Evolutionary conservation across 2,113 vertebrate genomes (phyloP), one percentile per base, ranked within the genome.

Genomic region (Aplodontia rufa): DNA sequence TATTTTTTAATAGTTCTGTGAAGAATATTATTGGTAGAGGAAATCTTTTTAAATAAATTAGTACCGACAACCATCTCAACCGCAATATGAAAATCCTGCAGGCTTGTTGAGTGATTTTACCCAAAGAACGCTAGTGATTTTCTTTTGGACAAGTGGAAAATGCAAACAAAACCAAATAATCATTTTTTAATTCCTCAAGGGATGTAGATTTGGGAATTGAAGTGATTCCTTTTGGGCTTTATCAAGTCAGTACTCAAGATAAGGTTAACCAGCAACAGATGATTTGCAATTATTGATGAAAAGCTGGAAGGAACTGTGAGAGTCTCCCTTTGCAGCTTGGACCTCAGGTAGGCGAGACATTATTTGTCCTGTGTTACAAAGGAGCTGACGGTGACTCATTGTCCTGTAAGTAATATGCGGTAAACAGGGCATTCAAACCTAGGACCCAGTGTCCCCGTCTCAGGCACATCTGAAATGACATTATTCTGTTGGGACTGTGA

Each of bases 91-190:
- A 86, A 90, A 74, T 93, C 14, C 12, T 87, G 6, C 17, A 32
- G 47, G 84, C 13, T 93, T 62, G 47, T 35, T 71, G 58, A 92
- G 9, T 86, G 13, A 62, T 62, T 91, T 84, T 93, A 49, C 32
- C 13, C 28, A 49, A 58, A 66, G 45, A 92, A n/a, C 20, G 26
- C 7, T 51, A 83, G 35, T 51, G 55, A 58, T 22, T 74, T 4
- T 92, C n/a, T 47, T 74, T 75, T 83, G 37, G 60, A 82, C 49
- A 96, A 85, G 78, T 28, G 37, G 78, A 71, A 94, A 92, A n/a
- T 37, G 42, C 35, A 86, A 75, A 49, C 11, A 62, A 80, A 90
- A 90, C 40, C 24, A 74, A n/a, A 91, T 24, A 37, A 9, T 53
- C 4, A 24, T 62, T 90, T 90, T 16, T 62, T n/a, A 92, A 79